phyloP scores from a whole-genome alignment of 2,888 invertebrate species.

The Lordiphosa fenestrarum region DNA sequence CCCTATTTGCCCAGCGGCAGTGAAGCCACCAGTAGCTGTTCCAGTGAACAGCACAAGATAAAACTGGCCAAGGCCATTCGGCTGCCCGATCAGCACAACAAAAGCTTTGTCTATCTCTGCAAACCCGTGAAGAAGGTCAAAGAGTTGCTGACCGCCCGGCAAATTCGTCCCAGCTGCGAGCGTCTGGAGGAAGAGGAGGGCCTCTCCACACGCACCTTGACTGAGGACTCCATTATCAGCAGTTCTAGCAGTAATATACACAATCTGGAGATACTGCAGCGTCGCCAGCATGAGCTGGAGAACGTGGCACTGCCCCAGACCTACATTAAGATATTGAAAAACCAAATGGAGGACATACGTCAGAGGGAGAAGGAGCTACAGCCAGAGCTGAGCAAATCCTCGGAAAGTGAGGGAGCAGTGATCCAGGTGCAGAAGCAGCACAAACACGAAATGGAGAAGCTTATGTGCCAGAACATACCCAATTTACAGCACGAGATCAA shows the following conservation, averaged over 20 bases:
- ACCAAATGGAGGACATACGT: conserved; percentile 21
- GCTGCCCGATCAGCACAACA: conserved; percentile 38
- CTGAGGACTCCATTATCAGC: too few relatives aligned
- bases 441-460: conserved; percentile 51
- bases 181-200: not conserved
- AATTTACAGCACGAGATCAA: conserved; percentile 70
- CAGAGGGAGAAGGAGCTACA: conserved; percentile 21
- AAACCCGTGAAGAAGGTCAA: conserved; percentile 46
- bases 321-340: conserved; percentile 1
- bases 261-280: conserved; percentile 5
- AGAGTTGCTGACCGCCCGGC: conserved; percentile 50
- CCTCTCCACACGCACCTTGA: not conserved
- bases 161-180: conserved; percentile 44
- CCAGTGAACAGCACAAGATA: conserved; percentile 21
- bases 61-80: conserved; percentile 27
- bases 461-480: conserved; percentile 70
- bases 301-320: not conserved
- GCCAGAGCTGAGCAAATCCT: conserved; percentile 6
- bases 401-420: not conserved
- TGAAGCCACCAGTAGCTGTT: conserved; percentile 13
- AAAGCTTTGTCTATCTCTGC: conserved; percentile 56
- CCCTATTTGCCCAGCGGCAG: conserved; percentile 11
- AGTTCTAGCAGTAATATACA: conserved; percentile 7
- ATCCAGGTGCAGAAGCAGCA: conserved; percentile 5
- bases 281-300: conserved; percentile 1